Percentiles rank a stretch among this genome's conserved stretches.
These are phyloP conservation scores for Denticeps clupeoides DNA, from an alignment of 2,797 vertebrate genomes.

Conservation along the genomic window DNA sequence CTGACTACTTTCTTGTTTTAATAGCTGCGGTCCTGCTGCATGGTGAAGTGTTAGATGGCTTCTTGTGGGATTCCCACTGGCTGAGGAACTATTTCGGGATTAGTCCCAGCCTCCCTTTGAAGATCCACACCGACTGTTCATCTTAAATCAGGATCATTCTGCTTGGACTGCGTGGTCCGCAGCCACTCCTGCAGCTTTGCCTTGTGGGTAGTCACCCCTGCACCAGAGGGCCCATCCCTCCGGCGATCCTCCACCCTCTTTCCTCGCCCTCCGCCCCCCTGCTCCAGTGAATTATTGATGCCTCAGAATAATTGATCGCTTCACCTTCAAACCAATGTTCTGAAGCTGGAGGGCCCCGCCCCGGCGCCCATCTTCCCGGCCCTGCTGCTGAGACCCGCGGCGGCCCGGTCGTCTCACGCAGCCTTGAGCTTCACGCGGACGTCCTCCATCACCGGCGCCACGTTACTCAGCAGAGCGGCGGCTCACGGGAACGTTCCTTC, in stretches of 20 bases:
- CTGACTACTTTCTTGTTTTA: too few species aligned
- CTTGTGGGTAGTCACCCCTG: constrained; percentile 9
- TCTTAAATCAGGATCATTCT: constrained; percentile 55
- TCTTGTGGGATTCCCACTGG: too few species aligned
- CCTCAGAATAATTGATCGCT: constrained; percentile 61
- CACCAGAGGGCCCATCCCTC: background rate
- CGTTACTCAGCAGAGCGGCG: constrained; percentile 6
- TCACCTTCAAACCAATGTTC: constrained; percentile 58
- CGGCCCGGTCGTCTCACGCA: constrained; percentile 21
- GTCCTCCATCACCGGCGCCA: constrained; percentile 17
- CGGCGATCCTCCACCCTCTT: constrained; percentile 2
- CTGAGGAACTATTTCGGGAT: too few species aligned
- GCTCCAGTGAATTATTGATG: constrained; percentile 55
- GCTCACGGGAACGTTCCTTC: too few species aligned
- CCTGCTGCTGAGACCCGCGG: background rate
- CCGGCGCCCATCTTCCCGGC: background rate
- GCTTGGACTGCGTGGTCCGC: constrained; percentile 22
- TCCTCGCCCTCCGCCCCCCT: constrained; percentile 12
- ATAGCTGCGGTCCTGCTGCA: too few species aligned
- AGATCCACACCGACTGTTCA: constrained; percentile 59
- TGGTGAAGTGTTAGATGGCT: too few species aligned
- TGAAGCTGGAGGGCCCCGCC: background rate
- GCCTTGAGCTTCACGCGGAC: constrained; percentile 1
- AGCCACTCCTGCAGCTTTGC: constrained; percentile 6
- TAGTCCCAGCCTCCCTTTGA: constrained; percentile 56